Conservation (phyloP, 92 coral and sea anemone genomes). For the Palythoa caribaeorum region DNA sequence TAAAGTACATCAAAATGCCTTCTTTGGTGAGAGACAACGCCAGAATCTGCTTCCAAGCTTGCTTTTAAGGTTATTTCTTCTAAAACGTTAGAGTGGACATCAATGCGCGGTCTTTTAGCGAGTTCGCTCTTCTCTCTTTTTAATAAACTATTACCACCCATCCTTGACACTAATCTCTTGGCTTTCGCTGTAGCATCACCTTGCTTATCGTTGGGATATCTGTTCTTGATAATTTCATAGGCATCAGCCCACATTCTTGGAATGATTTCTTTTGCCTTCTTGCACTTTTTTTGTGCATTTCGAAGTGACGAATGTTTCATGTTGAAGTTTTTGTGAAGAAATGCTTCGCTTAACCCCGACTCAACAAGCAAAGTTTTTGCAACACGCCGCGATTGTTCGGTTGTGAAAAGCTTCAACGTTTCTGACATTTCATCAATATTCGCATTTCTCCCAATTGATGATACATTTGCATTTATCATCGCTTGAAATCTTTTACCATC, state of each 20-base stretch:
- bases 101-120: slow-evolving; percentile 1
- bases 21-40: neutral
- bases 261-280: neutral
- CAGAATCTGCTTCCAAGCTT: slow-evolving; percentile 3
- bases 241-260: slow-evolving; percentile 28
- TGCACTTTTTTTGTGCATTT: too few species aligned
- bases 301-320: neutral
- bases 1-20: slow-evolving; percentile 7
- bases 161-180: neutral
- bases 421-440: slow-evolving; percentile 7
- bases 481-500: slow-evolving; percentile 2
- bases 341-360: slow-evolving; percentile 2
- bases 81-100: neutral
- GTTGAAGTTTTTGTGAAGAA: slow-evolving; percentile 12
- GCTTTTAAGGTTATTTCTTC: neutral
- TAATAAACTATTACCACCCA: neutral
- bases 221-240: slow-evolving; percentile 16
- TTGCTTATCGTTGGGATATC: neutral
- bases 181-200: slow-evolving; percentile 9
- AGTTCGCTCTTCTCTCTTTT: neutral
- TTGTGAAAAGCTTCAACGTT: neutral
- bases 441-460: neutral
- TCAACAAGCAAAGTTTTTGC: slow-evolving; percentile 6
- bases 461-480: neutral
- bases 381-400: slow-evolving; percentile 3